phyloP scores from a whole-genome alignment of 2,888 invertebrate genomes.

The Melipona bicolor region DNA sequence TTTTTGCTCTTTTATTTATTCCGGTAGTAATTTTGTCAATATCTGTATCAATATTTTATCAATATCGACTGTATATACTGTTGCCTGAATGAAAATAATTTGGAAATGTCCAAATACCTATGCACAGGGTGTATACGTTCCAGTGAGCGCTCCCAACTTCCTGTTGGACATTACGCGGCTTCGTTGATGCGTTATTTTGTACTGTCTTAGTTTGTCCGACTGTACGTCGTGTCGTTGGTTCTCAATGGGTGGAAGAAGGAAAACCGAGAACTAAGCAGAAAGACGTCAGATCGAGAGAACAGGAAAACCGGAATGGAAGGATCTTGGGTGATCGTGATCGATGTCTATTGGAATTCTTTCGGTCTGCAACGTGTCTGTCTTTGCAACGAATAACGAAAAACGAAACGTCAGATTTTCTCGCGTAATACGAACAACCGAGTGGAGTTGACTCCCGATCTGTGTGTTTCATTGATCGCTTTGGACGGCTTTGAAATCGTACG shows the following conservation, averaged over 20 bases:
- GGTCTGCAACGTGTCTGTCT: not conserved
- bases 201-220: too few species aligned
- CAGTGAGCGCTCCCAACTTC: too few species aligned
- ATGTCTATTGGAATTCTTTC: not conserved
- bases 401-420: conserved; percentile 22
- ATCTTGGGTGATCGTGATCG: conserved; percentile 1
- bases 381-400: not conserved
- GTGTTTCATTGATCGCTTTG: conserved; percentile 22
- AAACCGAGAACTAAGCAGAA: not conserved
- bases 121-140: too few species aligned
- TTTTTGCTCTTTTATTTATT: not conserved
- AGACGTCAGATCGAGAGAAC: not conserved
- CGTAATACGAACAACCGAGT: not conserved
- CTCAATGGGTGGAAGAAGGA: not conserved
- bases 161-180: too few species aligned
- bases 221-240: not conserved
- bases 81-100: not conserved
- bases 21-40: too few species aligned
- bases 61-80: not conserved
- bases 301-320: not conserved
- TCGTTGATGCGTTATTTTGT: too few species aligned
- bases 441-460: not conserved
- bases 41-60: not conserved
- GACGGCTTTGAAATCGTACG: conserved; percentile 10
- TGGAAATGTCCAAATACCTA: not conserved